These are phyloP conservation scores for Oryzias celebensis DNA, from an alignment of 2,113 vertebrate species.

Conservation along the genomic window DNA sequence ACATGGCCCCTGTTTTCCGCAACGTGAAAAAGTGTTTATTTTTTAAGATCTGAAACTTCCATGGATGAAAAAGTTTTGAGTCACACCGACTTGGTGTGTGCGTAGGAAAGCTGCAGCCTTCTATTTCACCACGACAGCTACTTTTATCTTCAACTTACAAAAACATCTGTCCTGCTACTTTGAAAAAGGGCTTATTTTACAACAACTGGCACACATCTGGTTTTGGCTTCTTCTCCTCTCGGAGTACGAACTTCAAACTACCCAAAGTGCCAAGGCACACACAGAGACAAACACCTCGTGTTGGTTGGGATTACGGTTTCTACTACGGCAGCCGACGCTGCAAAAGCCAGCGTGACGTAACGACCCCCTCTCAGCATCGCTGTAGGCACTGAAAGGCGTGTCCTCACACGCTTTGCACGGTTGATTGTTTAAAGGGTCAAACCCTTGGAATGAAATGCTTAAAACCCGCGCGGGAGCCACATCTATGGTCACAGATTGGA, in stretches of 20 bases:
- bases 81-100: conserved; percentile 27
- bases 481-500: conserved; percentile 15
- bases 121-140: conserved; percentile 38
- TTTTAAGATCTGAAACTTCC: conserved; percentile 51
- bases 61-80: conserved; percentile 38
- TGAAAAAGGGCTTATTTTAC: conserved; percentile 28
- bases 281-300: conserved; percentile 49
- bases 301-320: background rate
- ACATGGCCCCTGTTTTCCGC: conserved; percentile 45
- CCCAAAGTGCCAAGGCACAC: conserved; percentile 69
- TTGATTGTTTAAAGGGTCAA: conserved; percentile 63
- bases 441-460: conserved; percentile 20
- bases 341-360: conserved; percentile 6
- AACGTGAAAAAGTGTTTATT: conserved; percentile 18
- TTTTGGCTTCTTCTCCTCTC: conserved; percentile 38
- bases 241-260: conserved; percentile 53
- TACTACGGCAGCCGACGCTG: background rate
- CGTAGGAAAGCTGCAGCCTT: conserved; percentile 19
- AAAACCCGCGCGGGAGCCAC: conserved; percentile 24
- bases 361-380: conserved; percentile 45
- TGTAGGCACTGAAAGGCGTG: conserved; percentile 69
- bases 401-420: conserved; percentile 52
- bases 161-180: conserved; percentile 47
- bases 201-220: conserved; percentile 53
- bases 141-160: conserved; percentile 43